Evolutionary conservation across 30 jellyfish, hydroid and myxozoan genomes (phyloP).

Genomic region (Aurelia sp.): DNA sequence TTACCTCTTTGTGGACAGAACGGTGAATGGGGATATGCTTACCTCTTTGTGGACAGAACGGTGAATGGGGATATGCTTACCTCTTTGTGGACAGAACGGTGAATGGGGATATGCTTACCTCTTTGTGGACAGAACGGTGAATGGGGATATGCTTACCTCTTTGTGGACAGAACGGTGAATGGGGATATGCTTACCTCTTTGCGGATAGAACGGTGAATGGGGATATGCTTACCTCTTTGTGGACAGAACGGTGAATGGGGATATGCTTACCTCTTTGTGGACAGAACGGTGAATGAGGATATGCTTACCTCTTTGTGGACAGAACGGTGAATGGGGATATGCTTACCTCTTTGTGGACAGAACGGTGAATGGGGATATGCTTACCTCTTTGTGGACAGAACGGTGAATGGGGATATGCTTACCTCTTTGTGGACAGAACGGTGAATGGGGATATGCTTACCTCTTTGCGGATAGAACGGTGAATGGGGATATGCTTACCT

Average conservation of each 20-base stretch:
- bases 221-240: background rate
- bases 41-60: too few relatives aligned
- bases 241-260: background rate
- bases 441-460: background rate
- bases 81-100: too few relatives aligned
- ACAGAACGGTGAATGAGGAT: background rate
- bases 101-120: too few relatives aligned
- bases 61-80: too few relatives aligned
- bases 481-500: conserved; percentile 8
- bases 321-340: background rate
- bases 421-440: conserved; percentile 16
- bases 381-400: conserved; percentile 12
- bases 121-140: too few relatives aligned
- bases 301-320: conserved; percentile 2
- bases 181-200: background rate
- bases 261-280: conserved; percentile 3
- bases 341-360: conserved; percentile 9
- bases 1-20: conserved; percentile 60
- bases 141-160: too few relatives aligned
- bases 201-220: background rate
- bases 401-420: background rate
- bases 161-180: too few relatives aligned
- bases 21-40: too few relatives aligned
- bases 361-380: background rate
- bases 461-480: too few relatives aligned